Evolutionary conservation across 2,113 vertebrate genomes (phyloP), one percentile per base, ranked within the genome.

Genomic region (Dryoscopus gambensis): DNA sequence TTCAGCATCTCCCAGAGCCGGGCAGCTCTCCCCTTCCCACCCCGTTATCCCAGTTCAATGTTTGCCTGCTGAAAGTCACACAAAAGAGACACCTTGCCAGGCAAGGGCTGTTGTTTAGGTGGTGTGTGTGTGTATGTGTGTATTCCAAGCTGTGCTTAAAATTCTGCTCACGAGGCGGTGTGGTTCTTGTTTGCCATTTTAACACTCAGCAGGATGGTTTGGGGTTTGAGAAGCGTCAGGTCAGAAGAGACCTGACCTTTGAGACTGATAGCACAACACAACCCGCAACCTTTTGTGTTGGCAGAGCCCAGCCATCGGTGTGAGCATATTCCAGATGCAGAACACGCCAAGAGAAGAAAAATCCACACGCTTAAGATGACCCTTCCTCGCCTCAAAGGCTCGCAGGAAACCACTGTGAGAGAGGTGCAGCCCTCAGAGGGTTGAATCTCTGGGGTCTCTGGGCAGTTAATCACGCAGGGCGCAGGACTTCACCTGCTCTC

Each of bases 281-380:
- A 27, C 40, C 68, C 24, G 49, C 20, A 17, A 37, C 60, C 42
- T 31, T 28, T 57, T 2, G 0, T 13, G 39, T 27, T 11, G 33
- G 62, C 50, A 37, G 59, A 24, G 7, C 46, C 37, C 44, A 57
- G 68, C 9, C 55, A 31, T 56, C 33, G n/a, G 30, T 0, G 28
- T 3, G 8, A 35, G 73, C 9, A 6, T 1, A 17, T 44, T 62
- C 46, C 81, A 87, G 44, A 11, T 1, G 47, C 5, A 63, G 60
- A 63, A 56, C 40, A 24, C 2, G 40, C 10, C 3, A 13, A 15
- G 5, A 37, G 5, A 31, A 80, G 24, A 33, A 31, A 39, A 6
- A 16, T 2, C n/a, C 44, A 30, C 2, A 1, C 0, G 1, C 17
- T 74, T 11, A 7, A n/a, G 44, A 22, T 0, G 6, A 49, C 7